Base-by-base conservation (phyloP, 2,888 invertebrate species). In the Tenthredo livida region DNA sequence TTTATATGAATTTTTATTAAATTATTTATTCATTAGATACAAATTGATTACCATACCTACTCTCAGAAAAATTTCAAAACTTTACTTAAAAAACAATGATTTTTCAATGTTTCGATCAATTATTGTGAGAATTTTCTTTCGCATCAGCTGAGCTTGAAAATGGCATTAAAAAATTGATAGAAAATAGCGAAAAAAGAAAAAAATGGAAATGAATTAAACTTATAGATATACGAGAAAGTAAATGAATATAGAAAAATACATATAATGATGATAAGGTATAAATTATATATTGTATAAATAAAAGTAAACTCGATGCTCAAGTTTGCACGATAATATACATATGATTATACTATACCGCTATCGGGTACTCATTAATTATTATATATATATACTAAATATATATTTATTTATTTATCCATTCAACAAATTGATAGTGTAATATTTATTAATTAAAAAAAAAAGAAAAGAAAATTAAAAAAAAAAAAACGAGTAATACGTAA, bases 251-350 rank as follows among this genome's bases (percentile, higher is more conserved):
- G 7, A 7, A 47, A 78, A 54, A 33, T 17, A 50, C 5, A 10
- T 15, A 54, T 33, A 15, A 78, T 75, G 9, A 37, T 33, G 25
- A 37, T 40, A 7, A 72, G 40, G 67, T 67, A 72, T 72, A 72
- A 72, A 72, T 72, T 72, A n/a, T 72, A n/a, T 72, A 61, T 61
- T 61, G 61, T 72, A 72, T 37, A 72, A 72, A 33, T 40, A 40
- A 72, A 72, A 29, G 33, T 72, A 72, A 72, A n/a, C 37, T 72
- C 47, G 75, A 78, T 78, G 78, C 78, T 54, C 58, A 78, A 58
- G 21, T 33, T 54, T 78, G 78, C 78, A 58, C 58, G 3, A 58
- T 47, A 17, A 47, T 75, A 75, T 47, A 75, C n/a, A 29, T 29
- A 29, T 47, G 37, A 73, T 73, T 21, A 29, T 75, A 17, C 37